Percentiles rank a stretch among this genome's conserved stretches.
phyloP scores from a whole-genome alignment of 2,113 vertebrate genomes.

The Passer domesticus region DNA sequence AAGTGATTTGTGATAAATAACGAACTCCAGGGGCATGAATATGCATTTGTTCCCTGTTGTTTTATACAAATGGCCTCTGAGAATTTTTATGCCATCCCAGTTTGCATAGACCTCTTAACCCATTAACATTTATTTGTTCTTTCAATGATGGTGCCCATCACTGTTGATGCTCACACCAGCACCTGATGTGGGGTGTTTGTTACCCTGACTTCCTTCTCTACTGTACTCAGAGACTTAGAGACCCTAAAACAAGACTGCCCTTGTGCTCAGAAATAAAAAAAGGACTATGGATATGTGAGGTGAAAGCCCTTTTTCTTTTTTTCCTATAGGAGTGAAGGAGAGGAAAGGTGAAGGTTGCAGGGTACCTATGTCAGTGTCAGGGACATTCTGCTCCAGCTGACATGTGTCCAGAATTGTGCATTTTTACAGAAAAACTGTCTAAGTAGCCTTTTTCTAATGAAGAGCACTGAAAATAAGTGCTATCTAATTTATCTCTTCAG shows the following conservation, averaged over 20 bases:
- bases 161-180: not conserved
- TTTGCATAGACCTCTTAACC: not conserved
- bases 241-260: not conserved
- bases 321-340: not conserved
- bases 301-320: not conserved
- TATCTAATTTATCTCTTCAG: not conserved
- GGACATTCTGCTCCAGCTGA: not conserved
- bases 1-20: not conserved
- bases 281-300: not conserved
- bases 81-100: not conserved
- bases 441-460: not conserved
- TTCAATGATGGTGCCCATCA: not conserved
- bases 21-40: not conserved
- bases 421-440: not conserved
- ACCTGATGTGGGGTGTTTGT: not conserved
- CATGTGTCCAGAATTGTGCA: not conserved
- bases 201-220: not conserved
- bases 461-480: not conserved
- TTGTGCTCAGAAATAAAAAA: not conserved
- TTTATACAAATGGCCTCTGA: not conserved
- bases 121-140: not conserved
- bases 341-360: not conserved
- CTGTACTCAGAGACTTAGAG: not conserved
- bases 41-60: not conserved
- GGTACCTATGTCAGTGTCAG: not conserved